Conservation (phyloP, 2,113 vertebrate species). For the Garra rufa region DNA sequence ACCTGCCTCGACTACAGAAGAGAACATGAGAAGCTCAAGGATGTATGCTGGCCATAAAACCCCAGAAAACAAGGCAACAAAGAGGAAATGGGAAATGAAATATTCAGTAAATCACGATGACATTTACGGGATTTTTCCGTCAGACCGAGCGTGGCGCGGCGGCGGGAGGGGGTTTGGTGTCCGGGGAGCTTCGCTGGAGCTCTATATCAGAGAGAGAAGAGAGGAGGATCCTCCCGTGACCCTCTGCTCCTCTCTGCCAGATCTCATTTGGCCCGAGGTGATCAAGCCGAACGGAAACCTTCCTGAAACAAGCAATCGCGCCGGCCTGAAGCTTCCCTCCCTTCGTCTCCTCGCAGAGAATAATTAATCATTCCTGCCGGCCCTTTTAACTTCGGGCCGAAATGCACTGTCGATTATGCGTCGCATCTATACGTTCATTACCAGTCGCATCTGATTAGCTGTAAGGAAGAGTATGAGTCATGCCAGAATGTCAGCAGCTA, state of each 20-base stretch:
- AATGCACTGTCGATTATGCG: slow-evolving; percentile 30
- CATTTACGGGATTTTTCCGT: slow-evolving; percentile 64
- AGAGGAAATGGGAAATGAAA: slow-evolving; percentile 64
- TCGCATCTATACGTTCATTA: slow-evolving; percentile 48
- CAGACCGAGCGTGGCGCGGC: slow-evolving; percentile 38
- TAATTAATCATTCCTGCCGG: slow-evolving; percentile 68
- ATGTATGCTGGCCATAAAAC: slow-evolving; percentile 46
- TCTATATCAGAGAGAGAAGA: slow-evolving; percentile 45
- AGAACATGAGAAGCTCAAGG: not conserved
- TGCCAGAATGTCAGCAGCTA: slow-evolving; percentile 37
- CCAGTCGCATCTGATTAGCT: slow-evolving; percentile 55
- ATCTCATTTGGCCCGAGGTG: slow-evolving; percentile 60
- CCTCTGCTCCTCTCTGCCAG: slow-evolving; percentile 61
- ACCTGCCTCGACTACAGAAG: slow-evolving; percentile 18
- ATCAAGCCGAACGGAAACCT: slow-evolving; percentile 57
- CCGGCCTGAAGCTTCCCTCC: slow-evolving; percentile 63
- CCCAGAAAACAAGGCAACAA: slow-evolving; percentile 58
- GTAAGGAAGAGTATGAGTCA: slow-evolving; percentile 40
- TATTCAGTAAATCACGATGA: slow-evolving; percentile 67
- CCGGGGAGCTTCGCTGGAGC: not conserved
- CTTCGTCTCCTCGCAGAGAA: slow-evolving; percentile 61
- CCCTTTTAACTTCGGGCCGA: slow-evolving; percentile 3
- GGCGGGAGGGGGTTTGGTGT: not conserved
- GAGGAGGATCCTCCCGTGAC: slow-evolving; percentile 55
- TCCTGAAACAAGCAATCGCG: slow-evolving; percentile 65